A percentile compares a stretch with the other conserved stretches of the same genome.
Evolutionary conservation across 2,888 invertebrate species (phyloP).

Genomic region (Fissipunctia ypsillon): DNA sequence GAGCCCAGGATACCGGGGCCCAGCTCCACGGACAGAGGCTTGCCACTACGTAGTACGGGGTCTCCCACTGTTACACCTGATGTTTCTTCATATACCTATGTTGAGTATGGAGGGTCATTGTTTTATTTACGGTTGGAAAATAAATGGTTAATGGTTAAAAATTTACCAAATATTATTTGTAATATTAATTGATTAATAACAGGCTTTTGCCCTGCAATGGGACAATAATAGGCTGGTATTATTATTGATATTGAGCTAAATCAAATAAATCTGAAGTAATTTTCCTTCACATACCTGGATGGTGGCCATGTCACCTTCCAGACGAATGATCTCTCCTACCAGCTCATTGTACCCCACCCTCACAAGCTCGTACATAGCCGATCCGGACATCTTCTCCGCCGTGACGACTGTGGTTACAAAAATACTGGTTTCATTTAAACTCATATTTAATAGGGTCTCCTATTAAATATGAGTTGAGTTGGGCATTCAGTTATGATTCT

Average conservation of each 20-base stretch:
- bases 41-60: slow-evolving; percentile 99
- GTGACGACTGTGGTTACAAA: slow-evolving; percentile 96
- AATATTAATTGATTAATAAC: not conserved
- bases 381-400: slow-evolving; percentile 99
- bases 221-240: not conserved
- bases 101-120: not conserved
- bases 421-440: not conserved
- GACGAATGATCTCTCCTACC: slow-evolving; percentile 99
- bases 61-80: slow-evolving; percentile 99
- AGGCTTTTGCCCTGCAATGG: not conserved
- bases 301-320: slow-evolving; percentile 99
- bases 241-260: not conserved
- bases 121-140: not conserved
- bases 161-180: not conserved
- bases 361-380: slow-evolving; percentile 99
- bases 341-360: slow-evolving; percentile 99
- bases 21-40: slow-evolving; percentile 99
- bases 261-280: not conserved
- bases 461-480: no score
- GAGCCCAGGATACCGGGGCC: slow-evolving; percentile 99
- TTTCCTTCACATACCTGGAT: slow-evolving; percentile 94
- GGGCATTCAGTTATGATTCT: not conserved
- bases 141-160: not conserved
- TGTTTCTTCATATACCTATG: slow-evolving; percentile 97
- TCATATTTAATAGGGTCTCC: not conserved